Percentiles rank a stretch among this genome's conserved stretches.
Conservation (phyloP, 2,888 invertebrate species). For the Ichneumoninae sp. region DNA sequence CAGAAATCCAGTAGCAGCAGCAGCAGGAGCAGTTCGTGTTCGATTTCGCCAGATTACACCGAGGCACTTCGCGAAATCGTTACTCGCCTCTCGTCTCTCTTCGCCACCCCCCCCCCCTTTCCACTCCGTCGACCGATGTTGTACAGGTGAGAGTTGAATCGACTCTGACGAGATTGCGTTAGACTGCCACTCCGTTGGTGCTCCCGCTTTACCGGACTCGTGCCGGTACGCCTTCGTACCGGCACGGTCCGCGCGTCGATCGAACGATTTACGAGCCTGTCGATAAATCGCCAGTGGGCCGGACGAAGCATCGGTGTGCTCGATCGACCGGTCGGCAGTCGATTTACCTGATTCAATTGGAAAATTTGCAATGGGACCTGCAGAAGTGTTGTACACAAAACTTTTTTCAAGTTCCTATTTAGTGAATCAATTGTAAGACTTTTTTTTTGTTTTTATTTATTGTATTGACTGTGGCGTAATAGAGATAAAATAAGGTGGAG, state of each 20-base stretch:
- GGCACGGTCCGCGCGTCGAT: constrained; percentile 24
- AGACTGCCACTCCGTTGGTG: background rate
- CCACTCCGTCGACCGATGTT: constrained; percentile 33
- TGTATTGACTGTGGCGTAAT: no score
- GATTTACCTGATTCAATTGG: constrained; percentile 41
- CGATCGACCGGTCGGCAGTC: constrained; percentile 51
- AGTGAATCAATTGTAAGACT: no score
- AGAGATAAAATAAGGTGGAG: background rate
- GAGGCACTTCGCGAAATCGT: constrained; percentile 60
- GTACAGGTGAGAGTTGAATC: constrained; percentile 61
- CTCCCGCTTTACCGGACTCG: constrained; percentile 8
- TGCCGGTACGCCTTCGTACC: background rate
- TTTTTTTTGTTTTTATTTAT: no score
- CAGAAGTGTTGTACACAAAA: background rate
- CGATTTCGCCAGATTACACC: constrained; percentile 62
- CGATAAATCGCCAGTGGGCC: constrained; percentile 52
- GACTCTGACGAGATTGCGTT: constrained; percentile 62
- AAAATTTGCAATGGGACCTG: background rate
- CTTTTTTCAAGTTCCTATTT: background rate
- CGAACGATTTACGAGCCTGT: constrained; percentile 54
- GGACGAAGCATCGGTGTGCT: constrained; percentile 31
- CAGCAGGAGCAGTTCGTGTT: constrained; percentile 53
- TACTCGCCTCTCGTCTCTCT: constrained; percentile 40
- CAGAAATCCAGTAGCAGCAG: constrained; percentile 31
- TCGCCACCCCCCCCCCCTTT: constrained; percentile 8